Conservation (phyloP, 1,140 invertebrate species). For the Heliconius congener region DNA sequence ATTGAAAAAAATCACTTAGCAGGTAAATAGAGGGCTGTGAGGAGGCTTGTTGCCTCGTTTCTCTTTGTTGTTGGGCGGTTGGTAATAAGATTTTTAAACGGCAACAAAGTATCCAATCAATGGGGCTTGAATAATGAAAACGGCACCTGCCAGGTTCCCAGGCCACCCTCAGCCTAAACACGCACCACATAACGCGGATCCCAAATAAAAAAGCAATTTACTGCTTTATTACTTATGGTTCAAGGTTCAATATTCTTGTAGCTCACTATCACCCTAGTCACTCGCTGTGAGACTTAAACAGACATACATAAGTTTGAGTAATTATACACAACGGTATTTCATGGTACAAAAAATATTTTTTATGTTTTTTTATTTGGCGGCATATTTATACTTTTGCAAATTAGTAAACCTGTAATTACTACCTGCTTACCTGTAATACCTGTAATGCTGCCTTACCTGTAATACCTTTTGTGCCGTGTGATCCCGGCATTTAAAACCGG, state of each 20-base stretch:
- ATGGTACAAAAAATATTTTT: constrained; percentile 45
- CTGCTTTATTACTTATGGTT: constrained; percentile 46
- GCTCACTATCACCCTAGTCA: constrained; percentile 30
- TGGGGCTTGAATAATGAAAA: constrained; percentile 81
- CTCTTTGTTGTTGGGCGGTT: constrained; percentile 75
- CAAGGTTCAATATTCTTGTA: constrained; percentile 41
- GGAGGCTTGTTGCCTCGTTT: constrained; percentile 52
- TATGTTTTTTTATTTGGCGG: constrained; percentile 3
- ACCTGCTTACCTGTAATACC: no score
- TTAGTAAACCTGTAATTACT: not conserved
- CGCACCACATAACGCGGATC: constrained; percentile 59
- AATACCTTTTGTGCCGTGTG: no score
- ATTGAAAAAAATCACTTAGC: constrained; percentile 81
- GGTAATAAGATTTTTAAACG: constrained; percentile 81
- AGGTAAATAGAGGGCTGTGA: constrained; percentile 70
- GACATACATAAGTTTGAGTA: constrained; percentile 70
- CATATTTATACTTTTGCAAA: not conserved
- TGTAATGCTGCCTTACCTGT: no score
- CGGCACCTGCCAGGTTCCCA: constrained; percentile 76
- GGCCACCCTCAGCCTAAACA: constrained; percentile 69
- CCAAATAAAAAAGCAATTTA: constrained; percentile 43
- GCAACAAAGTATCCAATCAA: constrained; percentile 81
- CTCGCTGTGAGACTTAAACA: constrained; percentile 39
- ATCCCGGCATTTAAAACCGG: no score
- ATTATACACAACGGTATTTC: constrained; percentile 70